These are phyloP conservation scores for Pluvianellus socialis DNA, from an alignment of 2,113 vertebrate genomes.

Conservation along the genomic window DNA sequence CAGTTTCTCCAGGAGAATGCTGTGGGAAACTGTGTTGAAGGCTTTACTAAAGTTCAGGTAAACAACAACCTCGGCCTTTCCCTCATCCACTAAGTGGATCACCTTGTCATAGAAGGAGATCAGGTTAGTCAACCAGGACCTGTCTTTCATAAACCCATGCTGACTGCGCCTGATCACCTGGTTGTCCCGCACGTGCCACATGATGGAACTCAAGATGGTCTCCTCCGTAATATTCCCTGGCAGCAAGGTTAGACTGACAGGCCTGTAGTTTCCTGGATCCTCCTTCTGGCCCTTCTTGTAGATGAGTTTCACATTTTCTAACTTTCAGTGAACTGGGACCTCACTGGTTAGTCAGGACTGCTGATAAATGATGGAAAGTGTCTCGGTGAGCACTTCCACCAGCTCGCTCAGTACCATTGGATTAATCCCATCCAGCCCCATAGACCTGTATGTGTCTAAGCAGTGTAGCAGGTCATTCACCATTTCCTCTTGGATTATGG, in stretches of 20 bases:
- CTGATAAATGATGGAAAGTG: neutral
- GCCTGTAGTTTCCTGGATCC: neutral
- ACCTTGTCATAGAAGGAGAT: too few species aligned
- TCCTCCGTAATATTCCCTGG: neutral
- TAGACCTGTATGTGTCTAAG: neutral
- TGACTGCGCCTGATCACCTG: too few species aligned
- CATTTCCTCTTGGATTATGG: neutral
- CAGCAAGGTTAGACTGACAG: neutral
- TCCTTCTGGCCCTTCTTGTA: neutral
- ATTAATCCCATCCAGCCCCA: neutral
- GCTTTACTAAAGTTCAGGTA: too few species aligned
- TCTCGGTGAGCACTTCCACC: neutral
- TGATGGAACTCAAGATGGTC: neutral
- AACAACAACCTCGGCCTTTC: too few species aligned
- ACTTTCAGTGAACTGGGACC: neutral
- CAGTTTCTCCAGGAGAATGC: too few species aligned
- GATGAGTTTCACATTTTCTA: neutral
- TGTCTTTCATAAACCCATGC: too few species aligned
- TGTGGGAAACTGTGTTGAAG: too few species aligned
- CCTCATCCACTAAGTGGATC: too few species aligned
- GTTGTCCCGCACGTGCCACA: too few species aligned
- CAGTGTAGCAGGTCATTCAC: neutral
- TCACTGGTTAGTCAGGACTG: neutral
- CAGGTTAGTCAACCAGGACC: too few species aligned
- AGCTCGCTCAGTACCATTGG: neutral